Conservation (phyloP, 2,797 vertebrate species). For the Euphonia xanthogaster region DNA sequence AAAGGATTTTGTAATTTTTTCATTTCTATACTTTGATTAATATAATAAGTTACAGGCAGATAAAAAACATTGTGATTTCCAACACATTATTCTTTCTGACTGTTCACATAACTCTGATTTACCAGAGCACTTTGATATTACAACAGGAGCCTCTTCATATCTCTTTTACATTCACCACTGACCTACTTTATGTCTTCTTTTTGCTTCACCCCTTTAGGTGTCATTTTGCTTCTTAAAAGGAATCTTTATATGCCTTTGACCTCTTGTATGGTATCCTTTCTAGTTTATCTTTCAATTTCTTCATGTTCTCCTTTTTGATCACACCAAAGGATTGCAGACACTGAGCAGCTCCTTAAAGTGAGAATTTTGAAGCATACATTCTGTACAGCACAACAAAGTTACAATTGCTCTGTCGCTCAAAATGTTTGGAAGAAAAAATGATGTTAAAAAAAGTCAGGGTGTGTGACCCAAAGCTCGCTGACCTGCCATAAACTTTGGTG, state of each 20-base stretch:
- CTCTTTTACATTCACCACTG: background rate
- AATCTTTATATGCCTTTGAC: background rate
- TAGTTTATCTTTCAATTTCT: background rate
- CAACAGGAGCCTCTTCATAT: background rate
- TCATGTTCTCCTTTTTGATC: background rate
- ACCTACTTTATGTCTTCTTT: slow-evolving; percentile 31
- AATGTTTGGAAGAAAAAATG: background rate
- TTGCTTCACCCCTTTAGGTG: background rate
- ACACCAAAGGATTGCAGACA: background rate
- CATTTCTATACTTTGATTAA: background rate
- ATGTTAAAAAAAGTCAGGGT: background rate
- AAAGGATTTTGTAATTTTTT: background rate
- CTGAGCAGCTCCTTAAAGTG: background rate
- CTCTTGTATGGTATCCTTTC: background rate
- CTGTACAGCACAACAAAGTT: background rate
- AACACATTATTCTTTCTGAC: background rate
- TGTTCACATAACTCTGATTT: background rate
- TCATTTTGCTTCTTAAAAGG: background rate
- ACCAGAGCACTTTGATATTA: background rate
- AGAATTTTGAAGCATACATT: background rate
- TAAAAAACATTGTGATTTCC: background rate
- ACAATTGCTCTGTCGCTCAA: background rate
- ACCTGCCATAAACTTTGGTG: background rate
- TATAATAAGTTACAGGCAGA: background rate
- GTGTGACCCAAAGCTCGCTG: background rate